Conservation (phyloP, 64 coral and sea anemone genomes). For the Montipora sp. region DNA sequence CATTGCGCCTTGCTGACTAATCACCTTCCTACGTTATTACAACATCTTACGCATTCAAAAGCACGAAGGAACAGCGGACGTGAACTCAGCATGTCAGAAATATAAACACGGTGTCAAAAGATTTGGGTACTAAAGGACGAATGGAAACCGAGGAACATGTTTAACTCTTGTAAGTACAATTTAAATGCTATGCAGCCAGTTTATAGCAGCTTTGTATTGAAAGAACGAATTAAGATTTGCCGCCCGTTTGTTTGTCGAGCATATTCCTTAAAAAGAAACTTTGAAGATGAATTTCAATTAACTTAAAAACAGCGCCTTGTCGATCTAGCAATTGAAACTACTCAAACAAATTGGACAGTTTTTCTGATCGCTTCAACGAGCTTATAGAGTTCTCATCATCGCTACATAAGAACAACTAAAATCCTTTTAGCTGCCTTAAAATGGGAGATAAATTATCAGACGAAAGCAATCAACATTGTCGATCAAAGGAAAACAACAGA, state of each 20-base stretch:
- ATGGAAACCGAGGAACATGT: not conserved
- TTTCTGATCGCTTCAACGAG: not conserved
- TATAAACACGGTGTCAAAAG: not conserved
- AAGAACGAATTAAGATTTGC: not conserved
- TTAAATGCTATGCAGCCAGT: not conserved
- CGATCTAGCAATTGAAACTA: not conserved
- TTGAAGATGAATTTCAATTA: slow-evolving; percentile 43
- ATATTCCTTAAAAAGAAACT: not conserved
- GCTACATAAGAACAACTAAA: not conserved
- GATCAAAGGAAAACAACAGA: not conserved
- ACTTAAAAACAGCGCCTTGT: not conserved
- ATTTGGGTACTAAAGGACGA: not conserved
- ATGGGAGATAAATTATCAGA: not conserved
- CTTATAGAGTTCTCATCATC: not conserved
- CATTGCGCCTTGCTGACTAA: not conserved
- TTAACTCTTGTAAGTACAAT: slow-evolving; percentile 1
- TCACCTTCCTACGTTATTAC: not conserved
- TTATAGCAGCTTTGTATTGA: no score
- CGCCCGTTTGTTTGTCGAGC: slow-evolving; percentile 19
- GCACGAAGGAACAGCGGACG: not conserved
- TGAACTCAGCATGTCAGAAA: slow-evolving; percentile 1
- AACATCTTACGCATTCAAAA: not conserved
- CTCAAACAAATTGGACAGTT: slow-evolving; percentile 14
- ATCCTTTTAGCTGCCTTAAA: not conserved
- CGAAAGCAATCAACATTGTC: not conserved